Base-by-base conservation (phyloP, 2,888 invertebrate species). In the Zaprionus bogoriensis region DNA sequence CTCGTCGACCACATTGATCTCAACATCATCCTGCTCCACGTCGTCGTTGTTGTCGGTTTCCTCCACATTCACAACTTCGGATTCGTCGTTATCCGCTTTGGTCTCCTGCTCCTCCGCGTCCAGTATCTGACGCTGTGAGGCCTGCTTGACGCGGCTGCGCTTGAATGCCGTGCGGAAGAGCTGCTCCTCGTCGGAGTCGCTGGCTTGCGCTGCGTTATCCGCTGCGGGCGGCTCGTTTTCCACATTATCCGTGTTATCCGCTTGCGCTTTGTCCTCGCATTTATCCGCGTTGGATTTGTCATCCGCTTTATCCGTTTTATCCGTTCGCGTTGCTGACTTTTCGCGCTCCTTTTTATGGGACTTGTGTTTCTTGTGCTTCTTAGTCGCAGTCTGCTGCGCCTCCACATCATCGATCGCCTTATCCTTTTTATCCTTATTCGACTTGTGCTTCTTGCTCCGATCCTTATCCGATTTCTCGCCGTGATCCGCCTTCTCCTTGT, bases 141-240 rank as follows among this genome's bases (percentile, higher is more conserved):
- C n/a, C n/a, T n/a, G n/a, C n/a, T n/a, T n/a, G n/a, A n/a, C n/a
- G n/a, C n/a, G n/a, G n/a, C n/a, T n/a, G n/a, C n/a, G n/a, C n/a
- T n/a, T n/a, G n/a, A n/a, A n/a, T n/a, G n/a, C n/a, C n/a, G n/a
- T n/a, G n/a, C n/a, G n/a, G n/a, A n/a, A n/a, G n/a, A n/a, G n/a
- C n/a, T n/a, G n/a, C n/a, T 36, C 32, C n/a, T n/a, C 20, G 9
- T 55, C 47, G 7, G 39, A n/a, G 14, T 27, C n/a, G 10, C n/a
- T 12, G 5, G 22, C n/a, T 1, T 12, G 14, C 32, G 28, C 14
- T 9, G 6, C 9, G 4, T 45, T 42, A 4, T 41, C 48, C 27
- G 22, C 22, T 6, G 14, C 4, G 4, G 73, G 66, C 12, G 66
- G 53, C 10, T 52, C 70, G 6, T 71, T 70, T 22, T 61, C 72